Conservation (phyloP, 2,797 vertebrate genomes). For the Phoxinus dragarum region DNA sequence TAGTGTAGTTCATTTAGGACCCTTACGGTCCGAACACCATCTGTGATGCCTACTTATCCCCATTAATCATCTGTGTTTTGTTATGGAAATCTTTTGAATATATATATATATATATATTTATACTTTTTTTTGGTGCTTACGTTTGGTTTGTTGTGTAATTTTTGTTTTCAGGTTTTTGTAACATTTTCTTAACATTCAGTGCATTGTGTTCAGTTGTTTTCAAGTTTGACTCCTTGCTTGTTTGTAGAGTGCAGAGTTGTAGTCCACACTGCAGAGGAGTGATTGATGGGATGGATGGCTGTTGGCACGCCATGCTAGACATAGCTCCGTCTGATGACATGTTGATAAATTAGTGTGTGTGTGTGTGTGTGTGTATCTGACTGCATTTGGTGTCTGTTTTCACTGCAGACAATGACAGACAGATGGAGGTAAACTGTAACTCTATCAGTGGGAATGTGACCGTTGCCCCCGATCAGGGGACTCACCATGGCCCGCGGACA, state of each 20-base stretch:
- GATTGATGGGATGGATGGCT: slow-evolving; percentile 53
- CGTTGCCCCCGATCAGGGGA: slow-evolving; percentile 75
- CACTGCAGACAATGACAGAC: slow-evolving; percentile 84
- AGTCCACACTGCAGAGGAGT: slow-evolving; percentile 45
- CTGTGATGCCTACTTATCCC: slow-evolving; percentile 53
- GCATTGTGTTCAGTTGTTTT: slow-evolving; percentile 46
- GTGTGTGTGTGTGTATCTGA: slow-evolving; percentile 21
- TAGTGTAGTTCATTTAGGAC: slow-evolving; percentile 48
- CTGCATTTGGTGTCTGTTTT: slow-evolving; percentile 43
- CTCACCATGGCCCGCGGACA: slow-evolving; percentile 53
- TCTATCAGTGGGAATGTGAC: slow-evolving; percentile 83
- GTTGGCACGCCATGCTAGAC: slow-evolving; percentile 51
- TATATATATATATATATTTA: no score
- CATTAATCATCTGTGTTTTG: slow-evolving; percentile 55
- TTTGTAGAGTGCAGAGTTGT: slow-evolving; percentile 47
- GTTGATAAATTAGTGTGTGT: slow-evolving; percentile 46
- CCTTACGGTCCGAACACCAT: slow-evolving; percentile 43
- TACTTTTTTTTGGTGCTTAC: slow-evolving; percentile 41
- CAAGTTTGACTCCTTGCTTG: slow-evolving; percentile 43
- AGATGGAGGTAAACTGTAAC: slow-evolving; percentile 88
- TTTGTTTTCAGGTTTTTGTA: slow-evolving; percentile 39
- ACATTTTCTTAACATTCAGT: slow-evolving; percentile 35
- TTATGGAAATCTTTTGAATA: slow-evolving; percentile 40
- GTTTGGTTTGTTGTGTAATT: slow-evolving; percentile 47
- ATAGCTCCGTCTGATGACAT: slow-evolving; percentile 45